Percentiles rank a stretch among this genome's conserved stretches.
Conservation (phyloP, 2,888 invertebrate genomes). For the Torymus tubicola region DNA sequence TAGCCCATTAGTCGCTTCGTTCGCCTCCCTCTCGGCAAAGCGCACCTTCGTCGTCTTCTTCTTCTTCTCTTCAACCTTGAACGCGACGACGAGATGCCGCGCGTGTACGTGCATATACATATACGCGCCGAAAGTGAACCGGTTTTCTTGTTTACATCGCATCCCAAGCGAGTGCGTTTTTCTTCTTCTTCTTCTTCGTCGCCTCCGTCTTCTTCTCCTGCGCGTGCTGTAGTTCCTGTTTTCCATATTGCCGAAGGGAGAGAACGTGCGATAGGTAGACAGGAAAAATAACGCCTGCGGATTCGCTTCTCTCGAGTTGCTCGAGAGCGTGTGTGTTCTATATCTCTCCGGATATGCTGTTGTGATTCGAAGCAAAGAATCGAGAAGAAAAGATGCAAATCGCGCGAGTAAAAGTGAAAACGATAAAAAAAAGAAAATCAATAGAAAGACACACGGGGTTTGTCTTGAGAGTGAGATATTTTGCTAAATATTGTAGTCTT, state of each 20-base stretch:
- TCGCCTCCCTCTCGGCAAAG: no score
- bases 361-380: conserved; percentile 31
- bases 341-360: conserved; percentile 26
- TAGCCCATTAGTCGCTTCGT: no score
- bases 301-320: conserved; percentile 20
- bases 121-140: conserved; percentile 3
- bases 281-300: no score
- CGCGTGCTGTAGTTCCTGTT: conserved; percentile 17
- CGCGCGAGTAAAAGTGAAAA: no score
- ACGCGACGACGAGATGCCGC: no score
- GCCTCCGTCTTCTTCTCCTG: neutral
- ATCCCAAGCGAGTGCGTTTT: neutral
- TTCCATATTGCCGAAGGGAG: neutral
- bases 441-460: conserved; percentile 42
- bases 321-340: neutral
- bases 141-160: conserved; percentile 32
- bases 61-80: neutral
- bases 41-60: neutral
- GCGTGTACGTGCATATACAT: no score
- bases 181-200: neutral
- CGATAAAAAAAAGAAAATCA: neutral
- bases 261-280: neutral
- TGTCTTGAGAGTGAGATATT: conserved; percentile 56
- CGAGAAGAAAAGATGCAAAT: no score
- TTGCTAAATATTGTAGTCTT: conserved; percentile 48